phyloP scores from a whole-genome alignment of 2,888 invertebrate genomes.

The Drosophila emarginata region DNA sequence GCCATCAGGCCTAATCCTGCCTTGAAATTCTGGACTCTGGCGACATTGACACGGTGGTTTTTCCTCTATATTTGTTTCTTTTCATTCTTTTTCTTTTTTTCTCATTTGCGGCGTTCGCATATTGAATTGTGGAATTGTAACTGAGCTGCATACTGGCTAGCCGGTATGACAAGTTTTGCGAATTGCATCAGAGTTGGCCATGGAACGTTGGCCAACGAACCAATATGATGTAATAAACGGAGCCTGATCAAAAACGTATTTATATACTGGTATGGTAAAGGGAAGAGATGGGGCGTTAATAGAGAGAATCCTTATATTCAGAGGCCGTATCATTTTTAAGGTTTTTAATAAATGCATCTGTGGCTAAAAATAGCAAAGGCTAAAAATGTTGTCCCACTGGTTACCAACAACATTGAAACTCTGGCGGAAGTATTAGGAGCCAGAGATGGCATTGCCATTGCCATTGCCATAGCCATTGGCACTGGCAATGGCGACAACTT shows the following conservation, averaged over 20 bases:
- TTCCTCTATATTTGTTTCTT: slow-evolving; percentile 29
- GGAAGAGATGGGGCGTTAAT: slow-evolving; percentile 9
- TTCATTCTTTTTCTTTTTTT: not conserved
- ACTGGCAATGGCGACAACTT: slow-evolving; percentile 53
- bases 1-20: slow-evolving; percentile 22
- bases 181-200: slow-evolving; percentile 66
- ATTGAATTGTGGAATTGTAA: slow-evolving; percentile 67
- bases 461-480: slow-evolving; percentile 14
- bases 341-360: slow-evolving; percentile 71
- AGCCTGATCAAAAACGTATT: slow-evolving; percentile 45
- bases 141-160: slow-evolving; percentile 35
- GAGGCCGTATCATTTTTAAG: slow-evolving; percentile 46
- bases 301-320: not conserved
- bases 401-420: slow-evolving; percentile 54
- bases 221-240: slow-evolving; percentile 71
- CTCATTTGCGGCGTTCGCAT: slow-evolving; percentile 71
- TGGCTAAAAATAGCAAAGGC: slow-evolving; percentile 62
- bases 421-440: slow-evolving; percentile 5
- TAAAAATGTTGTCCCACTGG: slow-evolving; percentile 66
- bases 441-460: slow-evolving; percentile 19
- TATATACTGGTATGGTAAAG: slow-evolving; percentile 38
- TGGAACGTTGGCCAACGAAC: slow-evolving; percentile 29
- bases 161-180: slow-evolving; percentile 74
- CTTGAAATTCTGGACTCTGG: slow-evolving; percentile 40
- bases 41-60: slow-evolving; percentile 77